These are phyloP conservation scores for Morus bassanus DNA, from an alignment of 2,797 vertebrate species.

Conservation along the genomic window DNA sequence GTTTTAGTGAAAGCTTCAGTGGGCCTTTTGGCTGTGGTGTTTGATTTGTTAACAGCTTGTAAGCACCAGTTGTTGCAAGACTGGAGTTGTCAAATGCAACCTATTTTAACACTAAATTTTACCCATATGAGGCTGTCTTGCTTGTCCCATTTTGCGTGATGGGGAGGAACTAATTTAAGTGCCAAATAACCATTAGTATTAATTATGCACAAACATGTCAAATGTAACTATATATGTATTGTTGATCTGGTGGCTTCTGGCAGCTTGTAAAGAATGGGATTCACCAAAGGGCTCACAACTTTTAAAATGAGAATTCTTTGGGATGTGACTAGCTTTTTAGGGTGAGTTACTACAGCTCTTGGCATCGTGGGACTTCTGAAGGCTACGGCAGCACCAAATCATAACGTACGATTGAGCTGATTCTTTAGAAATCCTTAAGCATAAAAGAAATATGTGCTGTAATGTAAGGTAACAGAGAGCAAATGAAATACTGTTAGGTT, in stretches of 20 bases:
- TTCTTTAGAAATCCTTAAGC: background rate
- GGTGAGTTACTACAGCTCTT: background rate
- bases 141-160: rapidly evolving
- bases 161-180: background rate
- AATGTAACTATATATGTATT: background rate
- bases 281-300: background rate
- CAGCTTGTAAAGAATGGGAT: background rate
- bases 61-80: background rate
- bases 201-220: background rate
- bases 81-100: background rate
- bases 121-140: background rate
- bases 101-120: background rate
- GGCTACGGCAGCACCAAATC: background rate
- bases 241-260: background rate
- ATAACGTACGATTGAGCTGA: background rate
- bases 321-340: background rate
- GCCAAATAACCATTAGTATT: background rate
- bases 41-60: background rate
- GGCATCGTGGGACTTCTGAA: background rate
- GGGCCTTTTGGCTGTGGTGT: background rate
- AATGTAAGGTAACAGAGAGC: background rate
- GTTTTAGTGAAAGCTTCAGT: background rate
- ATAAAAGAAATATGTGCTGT: background rate
- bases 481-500: background rate
- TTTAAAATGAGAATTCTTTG: background rate